Conservation (phyloP, 2,797 vertebrate species). For the Scarus forsteni region DNA sequence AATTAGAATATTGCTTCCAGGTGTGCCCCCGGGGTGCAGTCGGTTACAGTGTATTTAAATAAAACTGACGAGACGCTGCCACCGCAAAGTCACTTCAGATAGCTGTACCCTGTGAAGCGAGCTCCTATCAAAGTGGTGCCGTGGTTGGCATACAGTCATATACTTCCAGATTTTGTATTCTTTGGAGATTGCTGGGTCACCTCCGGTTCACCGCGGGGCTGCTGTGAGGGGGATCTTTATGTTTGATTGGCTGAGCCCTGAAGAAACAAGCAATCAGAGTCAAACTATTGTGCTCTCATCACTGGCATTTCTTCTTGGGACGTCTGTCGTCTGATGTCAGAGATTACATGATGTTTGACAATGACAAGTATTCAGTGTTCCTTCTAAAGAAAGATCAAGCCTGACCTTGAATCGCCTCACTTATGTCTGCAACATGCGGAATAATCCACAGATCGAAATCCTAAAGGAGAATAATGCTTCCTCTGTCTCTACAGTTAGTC, state of each 20-base stretch:
- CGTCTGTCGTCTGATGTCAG: slow-evolving; percentile 19
- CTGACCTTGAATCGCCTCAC: slow-evolving; percentile 22
- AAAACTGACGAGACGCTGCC: slow-evolving; percentile 66
- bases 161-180: slow-evolving; percentile 44
- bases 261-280: slow-evolving; percentile 40
- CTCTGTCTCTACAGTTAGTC: slow-evolving; percentile 34
- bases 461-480: slow-evolving; percentile 22
- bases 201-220: slow-evolving; percentile 25
- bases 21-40: slow-evolving; percentile 76
- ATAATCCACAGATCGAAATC: slow-evolving; percentile 16
- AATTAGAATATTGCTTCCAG: slow-evolving; percentile 83
- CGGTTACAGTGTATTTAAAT: slow-evolving; percentile 78
- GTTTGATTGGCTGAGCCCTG: slow-evolving; percentile 25
- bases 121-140: slow-evolving; percentile 34
- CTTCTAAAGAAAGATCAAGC: slow-evolving; percentile 4
- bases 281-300: slow-evolving; percentile 23
- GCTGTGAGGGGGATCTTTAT: slow-evolving; percentile 26
- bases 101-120: slow-evolving; percentile 33
- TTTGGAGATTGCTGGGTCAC: slow-evolving; percentile 47
- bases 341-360: slow-evolving; percentile 44
- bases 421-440: slow-evolving; percentile 17
- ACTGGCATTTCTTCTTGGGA: slow-evolving; percentile 24
- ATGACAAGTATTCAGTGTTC: slow-evolving; percentile 19
- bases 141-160: slow-evolving; percentile 18
- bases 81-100: slow-evolving; percentile 53